Evolutionary conservation across 2,113 vertebrate genomes (phyloP).

Genomic region (Opisthocomus hoazin): DNA sequence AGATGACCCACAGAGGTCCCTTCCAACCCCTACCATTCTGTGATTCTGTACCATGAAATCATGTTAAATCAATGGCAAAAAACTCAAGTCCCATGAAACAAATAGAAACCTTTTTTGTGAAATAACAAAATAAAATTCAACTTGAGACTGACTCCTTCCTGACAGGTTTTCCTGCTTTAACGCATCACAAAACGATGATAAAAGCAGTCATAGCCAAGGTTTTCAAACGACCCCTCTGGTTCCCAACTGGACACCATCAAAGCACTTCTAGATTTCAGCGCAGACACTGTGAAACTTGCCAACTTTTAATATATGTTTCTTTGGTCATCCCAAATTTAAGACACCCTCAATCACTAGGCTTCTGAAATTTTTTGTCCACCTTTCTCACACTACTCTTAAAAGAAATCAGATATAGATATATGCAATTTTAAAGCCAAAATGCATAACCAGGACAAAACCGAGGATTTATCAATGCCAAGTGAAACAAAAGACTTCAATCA

Average conservation of each 20-base stretch:
- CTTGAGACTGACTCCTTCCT: not conserved
- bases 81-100: not conserved
- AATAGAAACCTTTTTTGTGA: not conserved
- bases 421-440: not conserved
- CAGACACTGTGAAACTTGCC: not conserved
- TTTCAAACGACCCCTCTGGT: not conserved
- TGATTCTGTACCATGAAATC: constrained; percentile 23
- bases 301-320: not conserved
- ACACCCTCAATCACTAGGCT: not conserved
- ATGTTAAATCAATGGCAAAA: constrained; percentile 13
- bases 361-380: not conserved
- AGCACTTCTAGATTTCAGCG: not conserved
- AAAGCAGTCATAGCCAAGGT: not conserved
- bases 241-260: not conserved
- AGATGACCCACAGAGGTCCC: too few relatives aligned
- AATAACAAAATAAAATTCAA: not conserved
- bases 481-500: not conserved
- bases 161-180: not conserved
- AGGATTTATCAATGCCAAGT: not conserved
- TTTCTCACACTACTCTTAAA: not conserved
- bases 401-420: not conserved
- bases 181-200: not conserved
- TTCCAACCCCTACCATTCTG: too few relatives aligned
- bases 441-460: not conserved
- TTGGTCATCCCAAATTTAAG: not conserved